Percentiles rank a stretch among this genome's conserved stretches.
phyloP scores from a whole-genome alignment of 2,888 invertebrate species.

The Drosophila maculinotata region DNA sequence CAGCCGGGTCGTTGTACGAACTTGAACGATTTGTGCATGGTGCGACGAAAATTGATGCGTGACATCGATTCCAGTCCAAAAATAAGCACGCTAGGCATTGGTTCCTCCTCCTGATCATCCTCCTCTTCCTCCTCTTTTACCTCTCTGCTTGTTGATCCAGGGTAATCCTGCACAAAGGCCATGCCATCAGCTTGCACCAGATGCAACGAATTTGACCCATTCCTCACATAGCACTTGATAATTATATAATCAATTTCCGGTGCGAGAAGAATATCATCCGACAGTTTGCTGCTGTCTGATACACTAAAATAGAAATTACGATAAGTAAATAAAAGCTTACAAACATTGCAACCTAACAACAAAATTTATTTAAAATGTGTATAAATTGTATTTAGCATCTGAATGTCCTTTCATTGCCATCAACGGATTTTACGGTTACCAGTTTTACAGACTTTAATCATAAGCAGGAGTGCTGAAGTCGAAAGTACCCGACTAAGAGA shows the following conservation, averaged over 20 bases:
- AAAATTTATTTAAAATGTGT: no score
- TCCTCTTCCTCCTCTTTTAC: background rate
- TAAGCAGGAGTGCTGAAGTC: no score
- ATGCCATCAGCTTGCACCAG: constrained; percentile 28
- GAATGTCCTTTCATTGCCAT: no score
- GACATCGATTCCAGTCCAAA: constrained; percentile 95
- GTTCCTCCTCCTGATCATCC: background rate
- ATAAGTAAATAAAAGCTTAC: no score
- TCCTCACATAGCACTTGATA: constrained; percentile 22
- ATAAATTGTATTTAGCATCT: no score
- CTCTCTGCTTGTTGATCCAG: no score
- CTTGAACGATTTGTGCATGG: constrained; percentile 89
- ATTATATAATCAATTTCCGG: constrained; percentile 19
- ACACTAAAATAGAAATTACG: background rate
- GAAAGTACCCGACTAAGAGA: no score
- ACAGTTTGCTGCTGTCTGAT: background rate
- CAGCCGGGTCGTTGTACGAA: constrained; percentile 88
- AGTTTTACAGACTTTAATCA: no score
- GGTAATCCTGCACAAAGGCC: constrained; percentile 23
- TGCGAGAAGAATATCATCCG: constrained; percentile 11
- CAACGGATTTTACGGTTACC: no score
- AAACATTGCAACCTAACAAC: no score
- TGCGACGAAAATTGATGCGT: constrained; percentile 89
- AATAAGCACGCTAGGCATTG: constrained; percentile 85
- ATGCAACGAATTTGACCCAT: background rate